Evolutionary conservation across 2,797 vertebrate genomes (phyloP), one percentile per base, ranked within the genome.

Genomic region (Dermochelys coriacea): DNA sequence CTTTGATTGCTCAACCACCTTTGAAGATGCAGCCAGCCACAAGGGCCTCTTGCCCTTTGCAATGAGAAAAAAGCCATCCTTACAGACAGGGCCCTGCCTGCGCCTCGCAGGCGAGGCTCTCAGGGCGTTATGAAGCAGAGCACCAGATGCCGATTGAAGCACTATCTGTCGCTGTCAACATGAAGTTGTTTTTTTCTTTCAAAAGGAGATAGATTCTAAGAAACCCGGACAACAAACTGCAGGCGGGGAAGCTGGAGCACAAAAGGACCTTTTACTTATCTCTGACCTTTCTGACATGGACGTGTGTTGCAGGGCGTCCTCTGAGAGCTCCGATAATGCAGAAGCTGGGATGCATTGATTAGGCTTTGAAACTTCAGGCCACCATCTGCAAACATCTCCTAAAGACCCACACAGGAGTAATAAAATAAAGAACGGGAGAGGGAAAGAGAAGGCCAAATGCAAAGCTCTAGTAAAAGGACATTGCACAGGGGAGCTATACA

Each of bases 241-340:
- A 83, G 85, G 87, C 90, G 41, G 71, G 61, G 93, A 91, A 68
- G 31, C 4, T 47, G 71, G 64, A 93, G 6, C 81, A 94, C 86
- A 37, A 51, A 96, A 80, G 37, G 55, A 68, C 74, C n/a, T 95
- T 89, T 93, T 78, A 68, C 61, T 97, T 98, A 97, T 98, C 97
- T 96, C 41, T 91, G 91, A 80, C 90, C 89, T 89, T 51, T 87
- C 29, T 94, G 90, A 10, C 27, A 12, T 25, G 84, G 85, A 55
- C 1, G 19, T 6, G 3, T 54, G 54, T 83, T 0, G 3, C 50
- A 10, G 59, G 84, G 86, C 47, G 93, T 82, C 85, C 93, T 82
- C 80, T 37, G 45, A 5, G 82, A 71, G 45, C 80, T 19, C 79
- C 8, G 97, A 97, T 96, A 97, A 74, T 8, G 2, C 54, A 64